phyloP scores from a whole-genome alignment of 1,140 invertebrate species.

The Diachasmimorpha longicaudata region DNA sequence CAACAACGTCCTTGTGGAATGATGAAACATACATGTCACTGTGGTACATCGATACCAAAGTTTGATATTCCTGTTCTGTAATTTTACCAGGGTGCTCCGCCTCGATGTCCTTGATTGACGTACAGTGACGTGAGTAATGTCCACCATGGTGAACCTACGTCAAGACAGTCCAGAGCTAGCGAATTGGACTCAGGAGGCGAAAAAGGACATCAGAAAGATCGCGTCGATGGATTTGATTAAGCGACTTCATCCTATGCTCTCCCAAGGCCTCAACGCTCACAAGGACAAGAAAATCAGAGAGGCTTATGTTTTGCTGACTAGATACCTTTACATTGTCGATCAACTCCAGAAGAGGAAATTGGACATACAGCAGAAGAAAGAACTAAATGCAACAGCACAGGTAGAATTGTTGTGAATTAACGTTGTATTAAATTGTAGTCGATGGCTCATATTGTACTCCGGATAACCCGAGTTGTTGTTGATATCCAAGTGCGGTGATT shows the following conservation, averaged over 20 bases:
- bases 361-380: neutral
- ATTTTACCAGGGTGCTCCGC: neutral
- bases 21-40: neutral
- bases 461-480: too few species aligned
- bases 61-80: neutral
- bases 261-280: neutral
- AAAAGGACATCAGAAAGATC: neutral
- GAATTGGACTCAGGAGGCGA: slow-evolving; percentile 23
- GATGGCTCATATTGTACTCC: too few species aligned
- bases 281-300: neutral
- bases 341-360: neutral
- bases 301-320: neutral
- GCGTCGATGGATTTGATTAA: neutral
- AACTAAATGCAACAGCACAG: neutral
- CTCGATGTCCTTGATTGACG: neutral
- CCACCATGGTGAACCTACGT: slow-evolving; percentile 1
- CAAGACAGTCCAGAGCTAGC: neutral
- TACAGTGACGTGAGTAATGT: neutral
- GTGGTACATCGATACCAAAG: neutral
- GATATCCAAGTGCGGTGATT: too few species aligned
- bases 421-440: too few species aligned
- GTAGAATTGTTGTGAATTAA: neutral
- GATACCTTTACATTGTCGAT: neutral
- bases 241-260: neutral
- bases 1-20: neutral